Evolutionary conservation across 2,113 vertebrate genomes (phyloP).

Genomic region (Uropsilus gracilis): DNA sequence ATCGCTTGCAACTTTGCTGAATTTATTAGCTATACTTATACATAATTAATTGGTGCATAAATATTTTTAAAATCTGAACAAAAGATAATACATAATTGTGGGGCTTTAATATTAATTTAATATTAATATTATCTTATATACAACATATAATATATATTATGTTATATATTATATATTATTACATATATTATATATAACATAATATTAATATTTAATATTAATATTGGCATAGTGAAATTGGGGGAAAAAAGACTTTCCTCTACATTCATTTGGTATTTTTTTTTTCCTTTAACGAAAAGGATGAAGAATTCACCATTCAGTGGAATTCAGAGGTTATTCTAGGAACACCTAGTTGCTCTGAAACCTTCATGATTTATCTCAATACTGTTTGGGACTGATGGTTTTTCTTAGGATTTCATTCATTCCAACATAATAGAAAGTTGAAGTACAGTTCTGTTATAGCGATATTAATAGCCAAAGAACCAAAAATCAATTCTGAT

Average conservation of each 20-base stretch:
- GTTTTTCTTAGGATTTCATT: constrained; percentile 94
- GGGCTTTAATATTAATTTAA: neutral
- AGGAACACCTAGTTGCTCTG: constrained; percentile 90
- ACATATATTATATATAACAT: no score
- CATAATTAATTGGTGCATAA: neutral
- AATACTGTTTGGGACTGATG: constrained; percentile 93
- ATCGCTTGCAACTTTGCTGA: neutral
- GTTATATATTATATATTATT: no score
- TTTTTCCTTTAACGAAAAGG: constrained; percentile 92
- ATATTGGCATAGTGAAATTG: no score
- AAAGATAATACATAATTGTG: neutral
- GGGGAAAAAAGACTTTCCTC: neutral
- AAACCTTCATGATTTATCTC: constrained; percentile 90
- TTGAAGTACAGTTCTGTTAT: constrained; percentile 95
- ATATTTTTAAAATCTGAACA: neutral
- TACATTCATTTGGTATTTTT: constrained; percentile 91
- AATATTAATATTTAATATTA: no score
- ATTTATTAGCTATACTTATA: neutral
- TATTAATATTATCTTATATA: no score
- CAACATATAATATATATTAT: no score
- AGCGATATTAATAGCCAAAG: constrained; percentile 91
- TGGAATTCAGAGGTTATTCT: constrained; percentile 90
- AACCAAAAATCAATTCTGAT: constrained; percentile 90
- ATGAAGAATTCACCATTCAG: constrained; percentile 89
- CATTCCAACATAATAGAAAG: constrained; percentile 93